Evolutionary conservation across 2,113 vertebrate genomes (phyloP).

Genomic region (Cisticola juncidis): DNA sequence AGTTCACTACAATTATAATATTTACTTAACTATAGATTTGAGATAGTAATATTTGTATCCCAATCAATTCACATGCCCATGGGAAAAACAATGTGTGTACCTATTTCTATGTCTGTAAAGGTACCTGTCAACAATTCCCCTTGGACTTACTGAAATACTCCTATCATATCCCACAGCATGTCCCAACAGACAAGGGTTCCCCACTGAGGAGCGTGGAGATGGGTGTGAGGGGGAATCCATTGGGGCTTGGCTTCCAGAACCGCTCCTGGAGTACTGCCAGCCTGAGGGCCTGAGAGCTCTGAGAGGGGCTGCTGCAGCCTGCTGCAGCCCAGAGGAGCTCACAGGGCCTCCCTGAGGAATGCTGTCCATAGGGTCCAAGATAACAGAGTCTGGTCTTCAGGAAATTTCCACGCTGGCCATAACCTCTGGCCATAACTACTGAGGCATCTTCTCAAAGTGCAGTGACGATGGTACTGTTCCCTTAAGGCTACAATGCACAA

Average conservation of each 20-base stretch:
- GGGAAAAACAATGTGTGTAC: background rate
- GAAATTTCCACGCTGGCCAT: background rate
- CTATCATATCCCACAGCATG: background rate
- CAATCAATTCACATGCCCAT: background rate
- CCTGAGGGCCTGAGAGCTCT: too few relatives aligned
- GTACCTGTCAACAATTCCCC: background rate
- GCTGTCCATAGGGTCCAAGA: background rate
- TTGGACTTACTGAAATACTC: background rate
- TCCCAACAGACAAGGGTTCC: background rate
- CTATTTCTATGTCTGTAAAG: background rate
- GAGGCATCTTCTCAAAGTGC: accelerated
- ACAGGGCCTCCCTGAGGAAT: background rate
- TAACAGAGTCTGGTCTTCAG: too few relatives aligned
- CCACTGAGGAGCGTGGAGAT: accelerated
- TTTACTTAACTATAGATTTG: background rate
- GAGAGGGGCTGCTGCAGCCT: background rate
- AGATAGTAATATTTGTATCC: background rate
- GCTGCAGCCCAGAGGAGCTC: background rate
- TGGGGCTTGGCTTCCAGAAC: background rate
- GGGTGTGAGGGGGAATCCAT: too few relatives aligned
- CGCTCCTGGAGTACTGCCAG: accelerated
- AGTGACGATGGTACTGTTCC: background rate
- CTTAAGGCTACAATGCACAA: accelerated
- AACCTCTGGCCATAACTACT: background rate
- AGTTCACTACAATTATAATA: background rate